These are phyloP conservation scores for Eupithecia inturbata DNA, from an alignment of 2,888 invertebrate species.

Conservation along the genomic window DNA sequence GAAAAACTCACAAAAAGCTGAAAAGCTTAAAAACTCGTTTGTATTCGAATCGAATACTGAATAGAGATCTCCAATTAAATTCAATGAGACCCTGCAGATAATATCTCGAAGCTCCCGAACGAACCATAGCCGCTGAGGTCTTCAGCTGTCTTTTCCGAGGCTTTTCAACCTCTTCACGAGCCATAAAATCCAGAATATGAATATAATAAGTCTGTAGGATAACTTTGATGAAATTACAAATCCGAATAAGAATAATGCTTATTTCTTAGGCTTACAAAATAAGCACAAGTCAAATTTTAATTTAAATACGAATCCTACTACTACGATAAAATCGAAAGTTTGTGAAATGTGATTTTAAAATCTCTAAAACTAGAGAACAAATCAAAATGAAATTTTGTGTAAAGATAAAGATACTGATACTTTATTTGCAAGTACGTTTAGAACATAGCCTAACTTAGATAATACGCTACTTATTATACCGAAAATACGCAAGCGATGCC, in stretches of 20 bases:
- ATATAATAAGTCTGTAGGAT: slow-evolving; percentile 31
- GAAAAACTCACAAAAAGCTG: background rate
- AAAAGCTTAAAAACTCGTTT: slow-evolving; percentile 6
- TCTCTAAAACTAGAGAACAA: too few species aligned
- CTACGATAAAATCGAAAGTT: too few species aligned
- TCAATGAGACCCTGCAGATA: slow-evolving; percentile 5
- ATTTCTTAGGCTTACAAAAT: background rate
- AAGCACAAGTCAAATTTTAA: too few species aligned
- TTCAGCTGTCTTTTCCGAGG: background rate
- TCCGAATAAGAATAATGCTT: background rate
- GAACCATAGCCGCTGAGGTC: background rate
- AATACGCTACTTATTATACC: too few species aligned
- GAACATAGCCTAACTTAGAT: too few species aligned
- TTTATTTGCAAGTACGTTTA: too few species aligned
- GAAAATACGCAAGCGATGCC: too few species aligned
- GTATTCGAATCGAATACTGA: slow-evolving; percentile 6
- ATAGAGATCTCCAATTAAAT: slow-evolving; percentile 10
- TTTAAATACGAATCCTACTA: too few species aligned
- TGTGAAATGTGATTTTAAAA: too few species aligned
- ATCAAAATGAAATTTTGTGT: too few species aligned
- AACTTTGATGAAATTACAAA: slow-evolving; percentile 19
- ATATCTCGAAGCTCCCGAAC: background rate
- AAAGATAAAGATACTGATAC: too few species aligned
- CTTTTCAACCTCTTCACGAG: slow-evolving; percentile 29
- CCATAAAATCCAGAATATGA: slow-evolving; percentile 36